Evolutionary conservation across 2,797 vertebrate genomes (phyloP), one percentile per base, ranked within the genome.

Genomic region (Notolepis coatsorum): DNA sequence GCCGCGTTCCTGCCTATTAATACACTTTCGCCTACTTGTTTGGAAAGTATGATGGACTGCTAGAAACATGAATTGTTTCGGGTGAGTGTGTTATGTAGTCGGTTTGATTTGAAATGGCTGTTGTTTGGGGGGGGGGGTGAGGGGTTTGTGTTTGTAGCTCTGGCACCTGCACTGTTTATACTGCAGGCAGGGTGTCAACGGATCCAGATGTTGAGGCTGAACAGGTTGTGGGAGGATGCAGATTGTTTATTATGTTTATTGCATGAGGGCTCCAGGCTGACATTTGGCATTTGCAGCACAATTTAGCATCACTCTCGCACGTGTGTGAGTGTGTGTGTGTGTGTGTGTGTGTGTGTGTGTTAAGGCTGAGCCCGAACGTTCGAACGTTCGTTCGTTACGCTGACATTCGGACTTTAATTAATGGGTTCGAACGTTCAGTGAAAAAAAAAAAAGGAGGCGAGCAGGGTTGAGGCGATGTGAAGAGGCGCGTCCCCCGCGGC

Each of bases 1-100:
- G 2, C 57, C 79, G 27, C 33, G 2, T 73, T 75, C 12, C 68
- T 63, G 10, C 80, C 18, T 0, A 7, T 55, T 7, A 41, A 17
- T 65, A 45, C 46, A 51, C 39, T 75, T 42, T 24, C 17, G 39
- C 31, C 55, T 10, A 27, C 68, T 62, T 8, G 28, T 58, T 69
- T 72, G 2, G 13, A 68, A 82, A 87, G 53, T 57, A 84, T 76
- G 87, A 69, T 35, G 81, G 37, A 72, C 81, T 38, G 63, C 74
- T 84, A 55, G 42, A 73, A 79, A 53, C 1, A 96, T 96, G 95
- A 94, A 94, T 90, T 96, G 95, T 65, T 81, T 95, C 18, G 93
- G 94, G 95, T 96, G 86, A 96, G 95, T 95, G 54, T 4, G 65
- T 21, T 25, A 48, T 57, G 43, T 23, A 15, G 21, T 70, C 3